These are phyloP conservation scores for Meda fulgida DNA, from an alignment of 2,797 vertebrate genomes.

Conservation along the genomic window DNA sequence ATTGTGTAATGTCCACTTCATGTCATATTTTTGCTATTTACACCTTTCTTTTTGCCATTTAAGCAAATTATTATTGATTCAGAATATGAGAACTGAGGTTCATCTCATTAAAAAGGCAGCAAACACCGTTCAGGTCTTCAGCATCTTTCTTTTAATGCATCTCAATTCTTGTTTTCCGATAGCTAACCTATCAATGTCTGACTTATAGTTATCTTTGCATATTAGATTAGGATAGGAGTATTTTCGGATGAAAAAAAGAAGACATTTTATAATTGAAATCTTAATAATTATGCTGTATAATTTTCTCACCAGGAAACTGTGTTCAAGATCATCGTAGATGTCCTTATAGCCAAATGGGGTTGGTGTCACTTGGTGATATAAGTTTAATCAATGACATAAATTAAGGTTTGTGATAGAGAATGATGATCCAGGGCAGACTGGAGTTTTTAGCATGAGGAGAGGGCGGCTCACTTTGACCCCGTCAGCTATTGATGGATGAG, in stretches of 20 bases:
- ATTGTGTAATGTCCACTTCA: conserved; percentile 31
- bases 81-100: conserved; percentile 13
- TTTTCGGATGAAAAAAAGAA: neutral
- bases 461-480: conserved; percentile 27
- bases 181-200: neutral
- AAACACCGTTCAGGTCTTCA: neutral
- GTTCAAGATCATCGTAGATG: neutral
- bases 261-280: neutral
- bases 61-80: conserved; percentile 58
- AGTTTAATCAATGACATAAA: conserved; percentile 35
- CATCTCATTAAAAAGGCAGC: conserved; percentile 26
- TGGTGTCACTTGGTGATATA: conserved; percentile 24
- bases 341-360: conserved; percentile 28
- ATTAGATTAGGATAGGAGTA: neutral
- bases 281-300: neutral
- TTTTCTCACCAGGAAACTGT: neutral
- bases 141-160: neutral
- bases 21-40: conserved; percentile 50
- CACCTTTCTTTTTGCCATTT: conserved; percentile 23
- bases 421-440: conserved; percentile 24
- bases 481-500: conserved; percentile 37
- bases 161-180: neutral
- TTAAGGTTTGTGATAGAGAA: conserved; percentile 37
- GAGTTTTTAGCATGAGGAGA: conserved; percentile 28
- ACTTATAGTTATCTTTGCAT: neutral